Percentiles rank a stretch among this genome's conserved stretches.
These are phyloP conservation scores for Cheilosia scutellata DNA, from an alignment of 2,888 invertebrate species.

Conservation along the genomic window DNA sequence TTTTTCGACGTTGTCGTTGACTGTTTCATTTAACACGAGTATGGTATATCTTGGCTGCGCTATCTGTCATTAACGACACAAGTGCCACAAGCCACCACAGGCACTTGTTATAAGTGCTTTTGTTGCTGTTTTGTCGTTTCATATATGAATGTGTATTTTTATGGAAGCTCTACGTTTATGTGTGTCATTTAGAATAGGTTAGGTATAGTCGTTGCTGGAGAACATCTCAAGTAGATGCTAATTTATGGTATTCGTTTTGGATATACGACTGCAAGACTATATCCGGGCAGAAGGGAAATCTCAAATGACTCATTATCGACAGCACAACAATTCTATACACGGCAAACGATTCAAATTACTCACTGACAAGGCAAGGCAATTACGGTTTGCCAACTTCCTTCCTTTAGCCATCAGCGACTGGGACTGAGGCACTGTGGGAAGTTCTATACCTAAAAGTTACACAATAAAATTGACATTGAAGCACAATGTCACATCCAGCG, in stretches of 20 bases:
- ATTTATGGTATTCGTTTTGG: slow-evolving; percentile 26
- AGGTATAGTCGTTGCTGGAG: neutral
- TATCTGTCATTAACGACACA: slow-evolving; percentile 57
- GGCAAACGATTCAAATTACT: slow-evolving; percentile 25
- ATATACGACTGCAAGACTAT: slow-evolving; percentile 7
- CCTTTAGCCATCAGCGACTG: neutral
- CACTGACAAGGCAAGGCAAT: slow-evolving; percentile 28
- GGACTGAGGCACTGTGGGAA: slow-evolving; percentile 18
- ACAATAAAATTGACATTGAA: slow-evolving; percentile 57
- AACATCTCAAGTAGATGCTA: slow-evolving; percentile 40
- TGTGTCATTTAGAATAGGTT: slow-evolving; percentile 40
- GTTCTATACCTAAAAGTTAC: slow-evolving; percentile 44
- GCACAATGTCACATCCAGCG: slow-evolving; percentile 10
- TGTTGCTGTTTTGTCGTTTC: slow-evolving; percentile 23
- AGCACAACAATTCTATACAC: neutral
- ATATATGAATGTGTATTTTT: neutral
- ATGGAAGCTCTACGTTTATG: slow-evolving; percentile 2
- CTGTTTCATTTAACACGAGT: slow-evolving; percentile 20
- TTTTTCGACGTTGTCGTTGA: slow-evolving; percentile 38
- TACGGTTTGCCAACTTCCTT: slow-evolving; percentile 14
- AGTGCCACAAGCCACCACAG: slow-evolving; percentile 40
- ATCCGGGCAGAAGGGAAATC: neutral
- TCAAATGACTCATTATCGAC: slow-evolving; percentile 38
- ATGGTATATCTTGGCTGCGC: slow-evolving; percentile 9
- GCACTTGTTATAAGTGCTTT: slow-evolving; percentile 52